Conservation (phyloP, 2,888 invertebrate species). For the Zonitis immaculata region DNA sequence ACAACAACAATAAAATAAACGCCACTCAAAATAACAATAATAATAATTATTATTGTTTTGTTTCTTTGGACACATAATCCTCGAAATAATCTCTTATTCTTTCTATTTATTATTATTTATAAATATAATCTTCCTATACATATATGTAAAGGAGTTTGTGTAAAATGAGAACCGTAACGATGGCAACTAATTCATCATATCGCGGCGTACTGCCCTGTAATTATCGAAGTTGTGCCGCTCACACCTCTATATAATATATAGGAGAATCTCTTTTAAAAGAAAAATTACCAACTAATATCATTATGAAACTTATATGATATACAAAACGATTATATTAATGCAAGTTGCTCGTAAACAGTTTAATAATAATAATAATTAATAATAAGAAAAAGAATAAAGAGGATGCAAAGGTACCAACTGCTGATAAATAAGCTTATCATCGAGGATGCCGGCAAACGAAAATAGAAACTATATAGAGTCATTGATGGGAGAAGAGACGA, state of each 20-base stretch:
- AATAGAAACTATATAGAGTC: too few relatives aligned
- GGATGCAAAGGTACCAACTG: too few relatives aligned
- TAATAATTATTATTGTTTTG: background rate
- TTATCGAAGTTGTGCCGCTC: conserved; percentile 44
- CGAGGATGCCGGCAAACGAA: too few relatives aligned
- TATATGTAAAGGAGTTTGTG: conserved; percentile 3
- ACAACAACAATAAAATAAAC: conserved; percentile 35
- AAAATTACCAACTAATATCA: conserved; percentile 38
- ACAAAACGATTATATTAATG: conserved; percentile 27
- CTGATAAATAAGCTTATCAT: too few relatives aligned
- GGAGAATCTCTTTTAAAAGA: conserved; percentile 26
- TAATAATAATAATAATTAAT: too few relatives aligned
- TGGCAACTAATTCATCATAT: conserved; percentile 49
- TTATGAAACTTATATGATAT: conserved; percentile 3
- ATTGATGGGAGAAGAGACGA: too few relatives aligned
- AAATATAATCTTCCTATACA: too few relatives aligned
- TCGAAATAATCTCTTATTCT: background rate
- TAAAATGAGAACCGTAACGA: conserved; percentile 35
- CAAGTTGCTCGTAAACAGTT: too few relatives aligned
- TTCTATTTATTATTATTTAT: background rate
- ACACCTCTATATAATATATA: conserved; percentile 40
- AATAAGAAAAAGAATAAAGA: too few relatives aligned
- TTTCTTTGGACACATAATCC: too few relatives aligned
- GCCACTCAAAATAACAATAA: conserved; percentile 24
- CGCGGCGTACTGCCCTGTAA: conserved; percentile 46